Evolutionary conservation across 2,113 vertebrate genomes (phyloP), one percentile per base, ranked within the genome.

Genomic region (Oreotrochilus melanogaster): DNA sequence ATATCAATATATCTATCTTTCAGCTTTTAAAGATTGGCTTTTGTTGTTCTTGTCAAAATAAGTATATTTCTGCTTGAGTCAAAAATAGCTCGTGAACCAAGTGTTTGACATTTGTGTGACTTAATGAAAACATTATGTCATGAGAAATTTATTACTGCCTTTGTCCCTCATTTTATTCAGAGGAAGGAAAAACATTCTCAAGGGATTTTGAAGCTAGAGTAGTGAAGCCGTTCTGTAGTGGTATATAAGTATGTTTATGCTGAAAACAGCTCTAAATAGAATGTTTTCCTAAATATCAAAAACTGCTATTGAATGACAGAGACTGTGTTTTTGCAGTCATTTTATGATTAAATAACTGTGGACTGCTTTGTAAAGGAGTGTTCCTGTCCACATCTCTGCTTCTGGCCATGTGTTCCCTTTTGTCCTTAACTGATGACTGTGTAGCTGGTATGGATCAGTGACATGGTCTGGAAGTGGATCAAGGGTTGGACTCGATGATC

Each of bases 101-200:
- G 25, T 58, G 51, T 83, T 93, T 88, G 69, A 78, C 61, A 86
- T 88, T 86, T 84, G 43, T 88, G 60, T 28, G 73, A 54, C 31
- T 88, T 86, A 93, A 90, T 73, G 94, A 92, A 96, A 95, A 92
- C 37, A 67, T 78, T 83, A 57, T 80, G 79, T 80, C 60, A 78
- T 88, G 47, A 95, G 71, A 83, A 86, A 78, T 72, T 18, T 88
- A 37, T 86, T 69, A 39, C 18, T 89, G 71, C 35, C 17, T 96
- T 95, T 85, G 85, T 85, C 39, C 24, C 30, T 95, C 30, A 42
- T 79, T 94, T 91, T 57, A 82, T 94, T 89, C 70, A 89, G 27
- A 75, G 85, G 70, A 94, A 93, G 53, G 35, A 92, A 94, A 79
- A 93, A 27, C 17, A 53, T 73, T 72, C 61, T 86, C 18, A 45